phyloP scores from a whole-genome alignment of 2,797 vertebrate genomes.

The Selene dorsalis region DNA sequence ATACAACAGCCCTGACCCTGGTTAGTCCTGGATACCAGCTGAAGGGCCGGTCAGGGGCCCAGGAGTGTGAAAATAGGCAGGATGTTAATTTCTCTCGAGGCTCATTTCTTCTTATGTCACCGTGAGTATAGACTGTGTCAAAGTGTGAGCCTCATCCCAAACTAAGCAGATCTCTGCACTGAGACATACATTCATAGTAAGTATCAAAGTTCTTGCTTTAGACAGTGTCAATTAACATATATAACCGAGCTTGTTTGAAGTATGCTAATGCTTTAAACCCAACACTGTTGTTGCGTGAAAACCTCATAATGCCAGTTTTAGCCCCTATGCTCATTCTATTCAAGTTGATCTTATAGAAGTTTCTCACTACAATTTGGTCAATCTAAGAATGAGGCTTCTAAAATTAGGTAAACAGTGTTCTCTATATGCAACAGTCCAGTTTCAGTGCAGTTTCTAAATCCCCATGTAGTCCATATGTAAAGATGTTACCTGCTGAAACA shows the following conservation, averaged over 20 bases:
- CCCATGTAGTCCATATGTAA: not conserved
- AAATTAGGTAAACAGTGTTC: not conserved
- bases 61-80: not conserved
- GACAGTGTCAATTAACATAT: not conserved
- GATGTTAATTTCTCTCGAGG: not conserved
- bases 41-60: not conserved
- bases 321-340: not conserved
- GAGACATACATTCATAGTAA: not conserved
- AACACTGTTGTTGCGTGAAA: slow-evolving; percentile 1
- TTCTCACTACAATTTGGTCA: slow-evolving; percentile 1
- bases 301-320: not conserved
- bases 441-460: slow-evolving; percentile 5
- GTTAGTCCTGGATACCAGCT: slow-evolving; percentile 11
- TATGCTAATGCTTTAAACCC: not conserved
- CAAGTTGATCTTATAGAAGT: not conserved
- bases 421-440: not conserved
- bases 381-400: not conserved
- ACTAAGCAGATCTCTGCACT: not conserved
- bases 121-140: not conserved
- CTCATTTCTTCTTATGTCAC: not conserved
- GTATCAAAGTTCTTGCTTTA: not conserved
- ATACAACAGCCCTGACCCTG: not conserved
- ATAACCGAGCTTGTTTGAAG: not conserved
- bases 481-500: slow-evolving; percentile 1
- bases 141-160: not conserved